Conservation (phyloP, 1,140 invertebrate species). For the Drosophila pachea region DNA sequence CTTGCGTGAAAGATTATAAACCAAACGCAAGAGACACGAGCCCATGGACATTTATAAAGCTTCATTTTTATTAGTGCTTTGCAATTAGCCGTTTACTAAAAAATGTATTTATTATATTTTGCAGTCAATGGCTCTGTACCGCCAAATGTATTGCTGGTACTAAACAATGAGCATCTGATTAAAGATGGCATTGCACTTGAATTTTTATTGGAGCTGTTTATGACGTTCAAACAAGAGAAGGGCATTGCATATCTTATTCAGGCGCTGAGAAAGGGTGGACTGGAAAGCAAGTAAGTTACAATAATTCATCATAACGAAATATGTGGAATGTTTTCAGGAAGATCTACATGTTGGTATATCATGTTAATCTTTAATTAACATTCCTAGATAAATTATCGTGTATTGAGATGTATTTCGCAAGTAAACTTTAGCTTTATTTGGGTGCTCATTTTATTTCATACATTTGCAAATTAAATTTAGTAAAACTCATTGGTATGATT, state of each 20-base stretch:
- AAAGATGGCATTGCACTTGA: conserved; percentile 96
- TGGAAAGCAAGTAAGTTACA: conserved; percentile 86
- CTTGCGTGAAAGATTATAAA: conserved; percentile 46
- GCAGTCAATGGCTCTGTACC: conserved; percentile 90
- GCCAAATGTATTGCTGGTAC: conserved; percentile 89
- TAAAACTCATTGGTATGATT: background rate
- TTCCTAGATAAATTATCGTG: conserved; percentile 64
- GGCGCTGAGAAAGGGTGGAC: conserved; percentile 91
- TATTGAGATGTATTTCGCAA: conserved; percentile 69
- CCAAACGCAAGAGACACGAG: conserved; percentile 68
- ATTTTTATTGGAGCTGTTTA: conserved; percentile 94
- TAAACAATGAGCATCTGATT: conserved; percentile 94
- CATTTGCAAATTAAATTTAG: conserved; percentile 27
- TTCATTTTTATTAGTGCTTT: background rate
- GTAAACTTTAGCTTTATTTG: conserved; percentile 66
- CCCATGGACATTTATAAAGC: conserved; percentile 56
- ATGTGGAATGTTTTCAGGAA: conserved; percentile 75
- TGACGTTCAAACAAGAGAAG: conserved; percentile 94
- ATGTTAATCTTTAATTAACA: conserved; percentile 75
- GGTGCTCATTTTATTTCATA: conserved; percentile 72
- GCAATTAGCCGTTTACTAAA: no score
- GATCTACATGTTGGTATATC: conserved; percentile 43
- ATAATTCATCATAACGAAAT: background rate
- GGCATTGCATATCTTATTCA: conserved; percentile 91
- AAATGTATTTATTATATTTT: background rate